Conservation (phyloP, 2,113 vertebrate genomes). For the Campylorhamphus procurvoides region DNA sequence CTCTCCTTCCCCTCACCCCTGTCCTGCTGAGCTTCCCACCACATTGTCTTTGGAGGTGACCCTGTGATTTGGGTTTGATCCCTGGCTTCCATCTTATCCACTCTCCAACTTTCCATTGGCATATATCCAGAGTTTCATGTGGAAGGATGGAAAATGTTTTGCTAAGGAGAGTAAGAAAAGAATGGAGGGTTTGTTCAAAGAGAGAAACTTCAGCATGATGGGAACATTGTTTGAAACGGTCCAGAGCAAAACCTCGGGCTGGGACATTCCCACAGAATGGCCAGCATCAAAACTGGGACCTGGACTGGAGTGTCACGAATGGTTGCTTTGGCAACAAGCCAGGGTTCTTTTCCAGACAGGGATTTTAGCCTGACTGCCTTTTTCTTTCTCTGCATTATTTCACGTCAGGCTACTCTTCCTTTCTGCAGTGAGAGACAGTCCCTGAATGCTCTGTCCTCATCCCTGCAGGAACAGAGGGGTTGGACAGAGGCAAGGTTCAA, state of each 20-base stretch:
- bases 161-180: background rate
- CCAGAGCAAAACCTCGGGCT: background rate
- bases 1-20: background rate
- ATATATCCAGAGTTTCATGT: background rate
- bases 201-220: background rate
- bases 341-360: background rate
- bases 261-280: background rate
- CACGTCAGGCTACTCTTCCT: background rate
- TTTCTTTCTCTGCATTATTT: background rate
- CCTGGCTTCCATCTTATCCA: background rate
- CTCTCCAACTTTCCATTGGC: background rate
- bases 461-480: background rate
- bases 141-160: background rate
- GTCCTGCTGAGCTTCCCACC: rapidly evolving
- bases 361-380: background rate
- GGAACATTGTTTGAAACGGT: background rate
- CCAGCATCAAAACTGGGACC: background rate
- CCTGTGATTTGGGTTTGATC: background rate
- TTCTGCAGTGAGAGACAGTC: background rate
- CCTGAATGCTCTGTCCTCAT: background rate
- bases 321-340: background rate
- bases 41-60: background rate
- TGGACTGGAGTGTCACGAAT: background rate
- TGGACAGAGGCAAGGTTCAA: background rate
- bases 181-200: background rate